Evolutionary conservation across 2,888 invertebrate species (phyloP), one percentile per base, ranked within the genome.

Genomic region (Nymphalis polychloros): DNA sequence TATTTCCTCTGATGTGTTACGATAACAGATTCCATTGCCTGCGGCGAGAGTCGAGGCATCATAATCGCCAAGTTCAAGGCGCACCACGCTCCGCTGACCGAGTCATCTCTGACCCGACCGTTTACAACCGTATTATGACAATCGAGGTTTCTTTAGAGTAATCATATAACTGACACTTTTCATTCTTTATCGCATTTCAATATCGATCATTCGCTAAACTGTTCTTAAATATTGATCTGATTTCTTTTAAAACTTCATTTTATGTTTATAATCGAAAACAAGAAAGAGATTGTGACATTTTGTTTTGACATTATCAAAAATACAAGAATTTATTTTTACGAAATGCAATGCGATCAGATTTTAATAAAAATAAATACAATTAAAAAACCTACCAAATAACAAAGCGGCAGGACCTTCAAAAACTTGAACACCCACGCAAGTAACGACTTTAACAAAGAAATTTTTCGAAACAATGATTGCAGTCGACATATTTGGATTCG

Each of bases 41-140:
- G 49, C 48, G 67, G 68, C 67, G 50, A 61, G 31, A 48, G 57
- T 70, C 64, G 53, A 63, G 61, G 59, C 65, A 67, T 72, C 72
- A 64, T 61, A 55, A 55, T 63, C 77, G 75, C 81, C 87, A 87
- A 86, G 88, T 86, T 86, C 88, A 84, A 77, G 82, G 81, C 71
- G 62, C 63, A 63, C 64, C 68, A 60, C 74, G 85, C 79, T 81
- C 77, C 77, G 80, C 67, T 82, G 82, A 79, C 80, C 81, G 78
- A 83, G 81, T 80, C 82, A 82, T 85, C 84, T 77, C 79, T 35
- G 63, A 65, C 68, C 59, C 31, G 53, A 20, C 46, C 41, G 64
- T 62, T 60, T 48, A 49, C 61, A 19, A 57, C 19, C 17, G 55
- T 49, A 49, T n/a, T n/a, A 16, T 35, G 13, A 19, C 13, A n/a